phyloP scores from a whole-genome alignment of 2,797 vertebrate genomes.

The Myotis findleyi region DNA sequence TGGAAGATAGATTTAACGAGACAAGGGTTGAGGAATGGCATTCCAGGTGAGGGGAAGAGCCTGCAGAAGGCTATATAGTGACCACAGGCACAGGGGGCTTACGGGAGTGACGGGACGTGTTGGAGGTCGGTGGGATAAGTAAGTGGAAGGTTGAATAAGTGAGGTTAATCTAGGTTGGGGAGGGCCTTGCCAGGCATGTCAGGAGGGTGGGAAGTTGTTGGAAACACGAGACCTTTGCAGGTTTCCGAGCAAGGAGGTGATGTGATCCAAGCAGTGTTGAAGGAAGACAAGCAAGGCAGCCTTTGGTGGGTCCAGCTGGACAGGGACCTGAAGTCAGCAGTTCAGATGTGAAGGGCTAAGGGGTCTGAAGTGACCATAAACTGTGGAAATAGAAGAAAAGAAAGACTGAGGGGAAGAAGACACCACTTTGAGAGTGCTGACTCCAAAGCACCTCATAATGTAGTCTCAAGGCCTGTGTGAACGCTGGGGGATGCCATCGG shows the following conservation, averaged over 20 bases:
- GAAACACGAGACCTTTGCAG: background rate
- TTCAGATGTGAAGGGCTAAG: background rate
- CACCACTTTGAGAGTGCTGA: background rate
- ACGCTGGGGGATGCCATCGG: accelerated
- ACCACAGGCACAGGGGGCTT: background rate
- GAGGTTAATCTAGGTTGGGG: background rate
- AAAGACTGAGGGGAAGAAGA: background rate
- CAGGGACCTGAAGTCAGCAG: background rate
- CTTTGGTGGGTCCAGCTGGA: background rate
- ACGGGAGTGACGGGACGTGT: background rate
- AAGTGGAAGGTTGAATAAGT: background rate
- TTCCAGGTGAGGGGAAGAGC: background rate
- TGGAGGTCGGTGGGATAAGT: background rate
- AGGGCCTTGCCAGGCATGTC: background rate
- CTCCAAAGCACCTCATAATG: background rate
- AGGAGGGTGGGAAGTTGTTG: background rate
- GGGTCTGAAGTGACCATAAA: background rate
- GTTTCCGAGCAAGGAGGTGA: background rate
- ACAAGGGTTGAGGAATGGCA: background rate
- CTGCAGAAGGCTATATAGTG: background rate
- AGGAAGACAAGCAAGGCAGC: background rate
- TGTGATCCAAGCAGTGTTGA: background rate
- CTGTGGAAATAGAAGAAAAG: background rate
- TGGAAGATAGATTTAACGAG: background rate
- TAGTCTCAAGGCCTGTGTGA: background rate